A percentile compares a stretch with the other conserved stretches of the same genome.
These are phyloP conservation scores for Apodemia duryi DNA, from an alignment of 2,888 invertebrate species.

Conservation along the genomic window DNA sequence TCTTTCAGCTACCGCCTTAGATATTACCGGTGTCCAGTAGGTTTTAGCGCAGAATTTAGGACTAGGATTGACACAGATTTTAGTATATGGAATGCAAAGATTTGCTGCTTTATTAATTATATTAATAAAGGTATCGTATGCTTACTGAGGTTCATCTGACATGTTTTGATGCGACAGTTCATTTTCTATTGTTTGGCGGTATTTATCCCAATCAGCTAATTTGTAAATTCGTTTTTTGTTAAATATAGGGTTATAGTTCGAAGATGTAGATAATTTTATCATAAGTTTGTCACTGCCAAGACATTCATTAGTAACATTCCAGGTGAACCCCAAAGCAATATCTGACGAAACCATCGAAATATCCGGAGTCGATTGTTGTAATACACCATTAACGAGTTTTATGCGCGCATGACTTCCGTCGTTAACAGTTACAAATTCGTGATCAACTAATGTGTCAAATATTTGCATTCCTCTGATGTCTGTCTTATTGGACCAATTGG, in stretches of 20 bases:
- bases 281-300: background rate
- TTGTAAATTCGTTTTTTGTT: background rate
- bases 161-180: no score
- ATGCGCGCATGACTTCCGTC: slow-evolving; percentile 22
- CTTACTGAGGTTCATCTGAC: no score
- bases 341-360: slow-evolving; percentile 20
- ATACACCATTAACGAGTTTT: slow-evolving; percentile 16
- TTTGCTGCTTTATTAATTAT: no score
- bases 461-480: slow-evolving; percentile 23
- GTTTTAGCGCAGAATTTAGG: no score
- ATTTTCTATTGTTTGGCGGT: no score
- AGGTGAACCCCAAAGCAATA: slow-evolving; percentile 16
- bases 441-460: slow-evolving; percentile 20
- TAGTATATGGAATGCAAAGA: no score
- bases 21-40: no score
- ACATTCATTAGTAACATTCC: slow-evolving; percentile 18
- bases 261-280: background rate
- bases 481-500: slow-evolving; percentile 24
- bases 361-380: slow-evolving; percentile 24
- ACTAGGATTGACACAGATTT: no score
- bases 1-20: no score
- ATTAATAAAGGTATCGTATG: no score
- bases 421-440: slow-evolving; percentile 19
- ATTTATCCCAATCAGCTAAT: background rate
- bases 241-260: background rate